These are phyloP conservation scores for Bimastos eiseni DNA, from an alignment of 2,888 invertebrate genomes.

Conservation along the genomic window DNA sequence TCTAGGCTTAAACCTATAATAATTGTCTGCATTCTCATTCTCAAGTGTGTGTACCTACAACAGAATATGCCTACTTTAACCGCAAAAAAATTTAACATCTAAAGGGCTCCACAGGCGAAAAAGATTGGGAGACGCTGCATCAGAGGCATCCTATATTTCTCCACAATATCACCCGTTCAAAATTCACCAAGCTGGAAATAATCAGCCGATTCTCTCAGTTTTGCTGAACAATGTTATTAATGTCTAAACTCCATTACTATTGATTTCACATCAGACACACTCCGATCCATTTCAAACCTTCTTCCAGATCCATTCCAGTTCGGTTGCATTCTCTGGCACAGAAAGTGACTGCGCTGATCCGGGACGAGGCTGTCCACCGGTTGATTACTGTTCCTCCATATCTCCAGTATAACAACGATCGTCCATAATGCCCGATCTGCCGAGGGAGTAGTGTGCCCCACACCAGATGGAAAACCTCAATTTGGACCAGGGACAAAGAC, in stretches of 20 bases:
- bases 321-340: not conserved
- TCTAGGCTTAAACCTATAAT: too few relatives aligned
- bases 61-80: too few relatives aligned
- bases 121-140: too few relatives aligned
- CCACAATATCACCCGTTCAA: not conserved
- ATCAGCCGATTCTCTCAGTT: not conserved
- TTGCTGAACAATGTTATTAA: not conserved
- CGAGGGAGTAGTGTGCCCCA: not conserved
- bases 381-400: constrained; percentile 15
- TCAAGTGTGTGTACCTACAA: too few relatives aligned
- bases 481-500: constrained; percentile 3
- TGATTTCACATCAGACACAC: not conserved
- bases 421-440: constrained; percentile 22
- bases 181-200: not conserved
- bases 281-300: constrained; percentile 13
- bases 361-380: not conserved
- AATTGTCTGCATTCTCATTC: too few relatives aligned
- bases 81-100: too few relatives aligned
- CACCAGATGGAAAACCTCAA: constrained; percentile 25
- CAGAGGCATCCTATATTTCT: too few relatives aligned
- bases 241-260: constrained; percentile 6
- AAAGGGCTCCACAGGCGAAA: too few relatives aligned
- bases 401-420: constrained; percentile 15
- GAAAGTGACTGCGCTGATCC: constrained; percentile 6
- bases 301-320: not conserved